Percentiles rank a stretch among this genome's conserved stretches.
Conservation (phyloP, 2,888 invertebrate species). For the Cepaea hortensis region DNA sequence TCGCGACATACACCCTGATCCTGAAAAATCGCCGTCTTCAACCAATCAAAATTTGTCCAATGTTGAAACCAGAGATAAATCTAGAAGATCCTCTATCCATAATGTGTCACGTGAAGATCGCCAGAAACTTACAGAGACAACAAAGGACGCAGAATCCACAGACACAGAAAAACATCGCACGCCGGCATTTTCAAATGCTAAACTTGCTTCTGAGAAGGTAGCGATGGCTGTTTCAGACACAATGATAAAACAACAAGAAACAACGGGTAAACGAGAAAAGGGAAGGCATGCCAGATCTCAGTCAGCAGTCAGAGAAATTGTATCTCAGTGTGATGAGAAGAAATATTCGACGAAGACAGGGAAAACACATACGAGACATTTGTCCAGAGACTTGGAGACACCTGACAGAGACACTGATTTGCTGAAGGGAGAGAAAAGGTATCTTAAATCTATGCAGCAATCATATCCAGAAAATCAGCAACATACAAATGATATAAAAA, state of each 20-base stretch:
- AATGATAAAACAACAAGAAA: not conserved
- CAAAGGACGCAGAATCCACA: not conserved
- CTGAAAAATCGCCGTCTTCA: not conserved
- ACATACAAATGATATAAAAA: conserved; percentile 5
- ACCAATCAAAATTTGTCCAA: not conserved
- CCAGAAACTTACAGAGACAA: conserved; percentile 12
- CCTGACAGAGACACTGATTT: not conserved
- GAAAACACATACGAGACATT: conserved; percentile 18
- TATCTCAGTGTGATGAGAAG: not conserved
- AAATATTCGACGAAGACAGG: not conserved
- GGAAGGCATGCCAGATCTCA: conserved; percentile 33
- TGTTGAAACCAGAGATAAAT: not conserved
- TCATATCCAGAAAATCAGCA: conserved; percentile 6
- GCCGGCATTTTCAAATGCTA: conserved; percentile 40
- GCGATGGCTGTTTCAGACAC: conserved; percentile 44
- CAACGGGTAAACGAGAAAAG: not conserved
- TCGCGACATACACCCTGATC: conserved; percentile 6
- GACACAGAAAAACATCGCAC: conserved; percentile 14
- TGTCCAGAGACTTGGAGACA: not conserved
- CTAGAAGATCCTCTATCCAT: conserved; percentile 24
- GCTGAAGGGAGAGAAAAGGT: not conserved
- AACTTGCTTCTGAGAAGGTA: conserved; percentile 45
- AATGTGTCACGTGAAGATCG: conserved; percentile 41
- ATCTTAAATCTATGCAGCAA: conserved; percentile 42
- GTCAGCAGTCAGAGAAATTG: conserved; percentile 33